These are phyloP conservation scores for Reinhardtius hippoglossoides DNA, from an alignment of 2,113 vertebrate species.

Conservation along the genomic window DNA sequence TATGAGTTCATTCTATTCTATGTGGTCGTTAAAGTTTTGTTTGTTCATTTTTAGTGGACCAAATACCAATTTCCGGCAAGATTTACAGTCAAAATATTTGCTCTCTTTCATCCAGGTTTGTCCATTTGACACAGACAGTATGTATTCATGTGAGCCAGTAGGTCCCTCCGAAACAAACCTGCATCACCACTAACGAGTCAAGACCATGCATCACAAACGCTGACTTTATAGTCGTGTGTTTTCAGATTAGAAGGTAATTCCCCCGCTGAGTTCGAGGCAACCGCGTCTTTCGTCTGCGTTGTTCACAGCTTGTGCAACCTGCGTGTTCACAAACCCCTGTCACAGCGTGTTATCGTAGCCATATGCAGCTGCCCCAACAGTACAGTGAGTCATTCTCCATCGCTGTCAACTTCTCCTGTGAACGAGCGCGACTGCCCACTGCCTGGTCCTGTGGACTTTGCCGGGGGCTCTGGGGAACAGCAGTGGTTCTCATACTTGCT, in stretches of 20 bases:
- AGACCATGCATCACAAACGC: not conserved
- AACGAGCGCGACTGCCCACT: conserved; percentile 50
- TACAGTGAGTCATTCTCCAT: conserved; percentile 62
- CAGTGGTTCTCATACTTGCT: conserved; percentile 58
- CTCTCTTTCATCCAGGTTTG: not conserved
- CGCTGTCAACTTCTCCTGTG: conserved; percentile 56
- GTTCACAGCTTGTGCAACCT: conserved; percentile 23
- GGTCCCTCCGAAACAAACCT: not conserved
- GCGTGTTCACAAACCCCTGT: conserved; percentile 21
- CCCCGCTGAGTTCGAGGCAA: conserved; percentile 11
- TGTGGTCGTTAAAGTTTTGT: not conserved
- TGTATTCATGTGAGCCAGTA: not conserved
- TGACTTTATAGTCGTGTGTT: conserved; percentile 14
- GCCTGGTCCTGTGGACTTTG: conserved; percentile 60
- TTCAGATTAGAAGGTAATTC: conserved; percentile 3
- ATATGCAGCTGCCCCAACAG: conserved; percentile 48
- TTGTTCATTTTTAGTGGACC: not conserved
- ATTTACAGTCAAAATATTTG: not conserved
- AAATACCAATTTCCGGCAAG: not conserved
- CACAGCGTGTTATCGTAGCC: conserved; percentile 53
- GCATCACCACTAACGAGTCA: not conserved
- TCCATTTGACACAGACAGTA: not conserved
- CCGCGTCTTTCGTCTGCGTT: conserved; percentile 4
- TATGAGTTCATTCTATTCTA: not conserved
- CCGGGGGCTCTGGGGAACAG: conserved; percentile 60